Evolutionary conservation across 2,113 vertebrate species (phyloP), one percentile per base, ranked within the genome.

Genomic region (Vanacampus margaritifer): DNA sequence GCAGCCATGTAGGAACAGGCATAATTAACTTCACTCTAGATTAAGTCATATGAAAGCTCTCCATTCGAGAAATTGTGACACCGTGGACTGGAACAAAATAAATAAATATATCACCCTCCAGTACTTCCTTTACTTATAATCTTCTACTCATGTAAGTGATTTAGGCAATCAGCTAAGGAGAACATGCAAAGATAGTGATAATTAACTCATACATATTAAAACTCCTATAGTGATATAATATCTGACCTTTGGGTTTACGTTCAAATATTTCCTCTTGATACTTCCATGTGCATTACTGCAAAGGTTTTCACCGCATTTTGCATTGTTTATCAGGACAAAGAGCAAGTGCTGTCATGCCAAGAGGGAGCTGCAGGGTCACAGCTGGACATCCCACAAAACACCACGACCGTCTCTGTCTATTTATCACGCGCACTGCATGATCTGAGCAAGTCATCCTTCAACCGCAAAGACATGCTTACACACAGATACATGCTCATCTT

Each of bases 21-120:
- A 86, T 92, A 94, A 96, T 96, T 95, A 97, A 89, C 92, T 94
- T 91, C 89, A 90, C 88, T 94, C 91, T 88, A 92, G 91, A 92
- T 93, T 79, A 94, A 94, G 89, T 91, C 87, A 79, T 91, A 86
- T 79, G 91, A 93, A 93, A 91, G 88, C 86, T 91, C 88, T 94
- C 92, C 91, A 93, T 91, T 89, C 90, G 81, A 92, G 92, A 90
- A 89, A 93, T 82, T 82, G 71, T 80, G 79, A 84, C 80, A 83
- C 71, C 73, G 81, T 75, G 69, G 59, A 59, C 23, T 56, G 77
- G 69, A 64, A 56, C 64, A 43, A 77, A 82, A 86, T 80, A 89
- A 85, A 89, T 82, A 67, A 75, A 68, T 45, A 61, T 36, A 7
- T n/a, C 56, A 48, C 26, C 50, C 53, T 67, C 64, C 26, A 69